phyloP scores from a whole-genome alignment of 2,797 vertebrate species.

The Staurois parvus region DNA sequence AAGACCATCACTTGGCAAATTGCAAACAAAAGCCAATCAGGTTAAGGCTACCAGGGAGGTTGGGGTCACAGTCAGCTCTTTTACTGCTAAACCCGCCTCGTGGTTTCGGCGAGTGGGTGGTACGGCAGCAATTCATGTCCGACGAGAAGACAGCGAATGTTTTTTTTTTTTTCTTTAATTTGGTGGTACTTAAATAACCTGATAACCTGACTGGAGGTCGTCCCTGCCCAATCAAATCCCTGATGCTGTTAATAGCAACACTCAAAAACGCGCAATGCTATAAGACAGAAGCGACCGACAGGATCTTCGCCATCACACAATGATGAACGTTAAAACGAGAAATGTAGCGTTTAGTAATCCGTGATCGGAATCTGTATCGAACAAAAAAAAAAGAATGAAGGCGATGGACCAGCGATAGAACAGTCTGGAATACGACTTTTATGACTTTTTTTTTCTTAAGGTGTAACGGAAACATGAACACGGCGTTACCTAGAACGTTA shows the following conservation, averaged over 20 bases:
- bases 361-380: not conserved
- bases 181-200: slow-evolving; percentile 23
- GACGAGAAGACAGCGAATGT: no score
- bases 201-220: slow-evolving; percentile 66
- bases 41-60: slow-evolving; percentile 66
- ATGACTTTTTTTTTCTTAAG: slow-evolving; percentile 14
- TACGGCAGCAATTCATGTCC: no score
- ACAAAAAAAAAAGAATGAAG: slow-evolving; percentile 21
- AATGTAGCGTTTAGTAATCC: slow-evolving; percentile 23
- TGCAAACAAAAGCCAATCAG: slow-evolving; percentile 75
- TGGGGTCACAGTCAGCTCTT: slow-evolving; percentile 48
- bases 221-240: slow-evolving; percentile 69
- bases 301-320: slow-evolving; percentile 5
- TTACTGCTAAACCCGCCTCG: not conserved
- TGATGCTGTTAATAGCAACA: slow-evolving; percentile 31
- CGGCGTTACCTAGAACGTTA: slow-evolving; percentile 6
- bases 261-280: slow-evolving; percentile 3
- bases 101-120: not conserved
- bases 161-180: not conserved
- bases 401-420: slow-evolving; percentile 66
- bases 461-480: slow-evolving; percentile 37
- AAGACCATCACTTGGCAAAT: slow-evolving; percentile 75
- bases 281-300: slow-evolving; percentile 15
- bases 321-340: not conserved
- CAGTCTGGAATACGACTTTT: slow-evolving; percentile 66